phyloP scores from a whole-genome alignment of 2,797 vertebrate species.

The Lophotriccus pileatus region DNA sequence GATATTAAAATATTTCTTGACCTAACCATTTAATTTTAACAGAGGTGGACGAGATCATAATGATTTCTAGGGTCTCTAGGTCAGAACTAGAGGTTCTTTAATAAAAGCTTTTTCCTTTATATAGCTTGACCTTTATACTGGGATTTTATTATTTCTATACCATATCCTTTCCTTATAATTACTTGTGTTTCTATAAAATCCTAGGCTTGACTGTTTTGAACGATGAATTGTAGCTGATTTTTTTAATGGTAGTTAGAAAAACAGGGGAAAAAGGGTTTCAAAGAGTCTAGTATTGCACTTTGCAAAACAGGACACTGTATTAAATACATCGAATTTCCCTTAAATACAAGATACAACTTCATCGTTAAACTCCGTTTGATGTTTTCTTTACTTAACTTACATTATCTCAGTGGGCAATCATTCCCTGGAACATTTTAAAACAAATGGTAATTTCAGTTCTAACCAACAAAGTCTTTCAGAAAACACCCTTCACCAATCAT shows the following conservation, averaged over 20 bases:
- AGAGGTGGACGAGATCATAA: not conserved
- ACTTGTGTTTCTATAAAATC: conserved; percentile 12
- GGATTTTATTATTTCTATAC: conserved; percentile 47
- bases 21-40: conserved; percentile 1
- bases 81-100: conserved; percentile 22
- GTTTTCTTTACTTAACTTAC: conserved; percentile 57
- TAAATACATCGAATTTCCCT: not conserved
- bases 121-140: conserved; percentile 27
- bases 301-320: not conserved
- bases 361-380: conserved; percentile 55
- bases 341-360: not conserved
- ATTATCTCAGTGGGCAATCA: conserved; percentile 69
- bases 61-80: not conserved
- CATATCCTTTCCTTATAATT: conserved; percentile 22
- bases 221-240: conserved; percentile 10
- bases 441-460: conserved; percentile 61
- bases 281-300: not conserved
- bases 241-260: conserved; percentile 31
- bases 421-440: conserved; percentile 70
- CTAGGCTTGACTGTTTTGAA: not conserved
- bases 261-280: not conserved
- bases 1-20: not conserved
- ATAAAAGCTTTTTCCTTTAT: conserved; percentile 30
- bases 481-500: not conserved
- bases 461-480: conserved; percentile 20